A percentile compares a stretch with the other conserved stretches of the same genome.
Evolutionary conservation across 1,140 invertebrate species (phyloP).

Genomic region (Drosophila willistoni): DNA sequence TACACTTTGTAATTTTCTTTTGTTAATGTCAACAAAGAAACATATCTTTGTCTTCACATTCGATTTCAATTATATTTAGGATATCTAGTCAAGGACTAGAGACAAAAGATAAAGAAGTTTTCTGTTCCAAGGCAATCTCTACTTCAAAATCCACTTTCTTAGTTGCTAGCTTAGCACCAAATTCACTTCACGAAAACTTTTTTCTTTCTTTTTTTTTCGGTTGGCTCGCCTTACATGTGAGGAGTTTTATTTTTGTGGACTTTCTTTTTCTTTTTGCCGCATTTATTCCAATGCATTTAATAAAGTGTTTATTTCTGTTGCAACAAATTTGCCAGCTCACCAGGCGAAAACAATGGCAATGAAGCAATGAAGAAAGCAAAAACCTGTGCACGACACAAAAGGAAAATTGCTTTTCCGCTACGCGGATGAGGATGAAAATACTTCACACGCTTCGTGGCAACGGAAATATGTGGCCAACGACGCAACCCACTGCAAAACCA

Average conservation of each 20-base stretch:
- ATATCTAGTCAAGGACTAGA: background rate
- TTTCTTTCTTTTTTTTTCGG: conserved; percentile 34
- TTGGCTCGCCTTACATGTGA: conserved; percentile 13
- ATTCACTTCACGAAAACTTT: conserved; percentile 64
- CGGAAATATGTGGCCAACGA: conserved; percentile 72
- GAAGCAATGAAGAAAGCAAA: conserved; percentile 34
- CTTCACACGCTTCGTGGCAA: conserved; percentile 70
- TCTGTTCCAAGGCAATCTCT: background rate
- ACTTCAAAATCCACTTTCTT: conserved; percentile 33
- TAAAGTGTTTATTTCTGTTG: conserved; percentile 81
- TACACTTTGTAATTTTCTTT: too few relatives aligned
- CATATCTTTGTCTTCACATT: background rate
- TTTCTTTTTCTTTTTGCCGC: conserved; percentile 33
- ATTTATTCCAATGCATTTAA: conserved; percentile 80
- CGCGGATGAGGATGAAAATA: conserved; percentile 66
- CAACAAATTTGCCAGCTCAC: conserved; percentile 80
- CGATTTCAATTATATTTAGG: conserved; percentile 10
- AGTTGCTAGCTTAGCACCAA: conserved; percentile 68
- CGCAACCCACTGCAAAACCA: conserved; percentile 34
- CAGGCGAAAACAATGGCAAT: conserved; percentile 63
- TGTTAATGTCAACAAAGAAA: too few relatives aligned
- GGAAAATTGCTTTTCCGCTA: conserved; percentile 79
- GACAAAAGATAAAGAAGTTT: conserved; percentile 1
- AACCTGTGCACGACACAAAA: conserved; percentile 77
- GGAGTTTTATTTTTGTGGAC: background rate